A percentile compares a stretch with the other conserved stretches of the same genome.
Conservation (phyloP, 2,797 vertebrate species). For the Rousettus madagascariensis region DNA sequence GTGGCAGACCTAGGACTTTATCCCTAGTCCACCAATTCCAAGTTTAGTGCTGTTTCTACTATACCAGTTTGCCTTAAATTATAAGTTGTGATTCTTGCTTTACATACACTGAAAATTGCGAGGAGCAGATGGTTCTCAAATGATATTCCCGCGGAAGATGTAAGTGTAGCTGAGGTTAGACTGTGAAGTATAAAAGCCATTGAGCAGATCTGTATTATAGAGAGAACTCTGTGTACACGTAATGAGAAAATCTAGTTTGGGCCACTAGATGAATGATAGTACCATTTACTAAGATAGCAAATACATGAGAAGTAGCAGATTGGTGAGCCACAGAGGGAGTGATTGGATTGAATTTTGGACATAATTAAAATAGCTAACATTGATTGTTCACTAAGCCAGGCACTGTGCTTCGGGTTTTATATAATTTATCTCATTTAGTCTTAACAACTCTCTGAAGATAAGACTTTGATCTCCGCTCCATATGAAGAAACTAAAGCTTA, state of each 20-base stretch:
- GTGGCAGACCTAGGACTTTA: not conserved
- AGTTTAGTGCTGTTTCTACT: constrained; percentile 41
- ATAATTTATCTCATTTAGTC: constrained; percentile 54
- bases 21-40: not conserved
- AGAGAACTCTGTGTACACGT: not conserved
- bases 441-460: constrained; percentile 42
- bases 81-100: constrained; percentile 42
- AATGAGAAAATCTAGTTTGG: constrained; percentile 39
- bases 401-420: constrained; percentile 40
- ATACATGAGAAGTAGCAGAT: constrained; percentile 12
- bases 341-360: constrained; percentile 47
- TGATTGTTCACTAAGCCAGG: constrained; percentile 35
- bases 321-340: not conserved
- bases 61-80: constrained; percentile 45
- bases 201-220: constrained; percentile 38
- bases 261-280: constrained; percentile 25
- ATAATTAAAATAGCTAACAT: constrained; percentile 39
- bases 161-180: constrained; percentile 44
- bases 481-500: constrained; percentile 55
- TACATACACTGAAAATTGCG: constrained; percentile 23
- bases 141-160: constrained; percentile 43
- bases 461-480: constrained; percentile 5
- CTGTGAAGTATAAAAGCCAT: constrained; percentile 25
- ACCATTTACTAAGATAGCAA: constrained; percentile 28
- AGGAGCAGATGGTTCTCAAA: constrained; percentile 45